These are phyloP conservation scores for Nothura maculosa DNA, from an alignment of 2,797 vertebrate species.

Conservation along the genomic window DNA sequence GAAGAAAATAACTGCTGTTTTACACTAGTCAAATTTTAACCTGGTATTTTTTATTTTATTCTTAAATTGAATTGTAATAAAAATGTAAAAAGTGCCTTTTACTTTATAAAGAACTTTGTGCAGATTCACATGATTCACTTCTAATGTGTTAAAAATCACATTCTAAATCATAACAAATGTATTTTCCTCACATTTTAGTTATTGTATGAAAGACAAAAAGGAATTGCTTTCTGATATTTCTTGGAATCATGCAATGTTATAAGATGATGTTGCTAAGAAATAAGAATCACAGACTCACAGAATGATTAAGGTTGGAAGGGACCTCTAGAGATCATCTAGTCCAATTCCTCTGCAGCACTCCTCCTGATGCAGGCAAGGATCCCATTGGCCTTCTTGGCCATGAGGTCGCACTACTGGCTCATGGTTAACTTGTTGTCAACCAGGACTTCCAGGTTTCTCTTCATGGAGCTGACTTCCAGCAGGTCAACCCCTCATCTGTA, in stretches of 20 bases:
- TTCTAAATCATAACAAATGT: conserved; percentile 62
- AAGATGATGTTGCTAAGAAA: conserved; percentile 45
- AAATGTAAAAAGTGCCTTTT: conserved; percentile 16
- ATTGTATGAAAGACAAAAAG: conserved; percentile 16
- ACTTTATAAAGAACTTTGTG: conserved; percentile 23
- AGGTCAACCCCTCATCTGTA: too few species aligned
- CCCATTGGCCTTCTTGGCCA: too few species aligned
- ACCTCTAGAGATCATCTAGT: too few species aligned
- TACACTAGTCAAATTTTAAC: background rate
- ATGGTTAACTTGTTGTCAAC: too few species aligned
- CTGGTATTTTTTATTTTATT: background rate
- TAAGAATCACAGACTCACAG: background rate
- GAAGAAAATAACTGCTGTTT: conserved; percentile 32
- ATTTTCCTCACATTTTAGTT: conserved; percentile 55
- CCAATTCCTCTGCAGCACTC: too few species aligned
- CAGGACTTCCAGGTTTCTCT: too few species aligned
- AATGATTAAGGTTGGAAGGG: too few species aligned
- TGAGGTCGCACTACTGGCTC: too few species aligned
- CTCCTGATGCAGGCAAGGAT: too few species aligned
- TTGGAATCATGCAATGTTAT: conserved; percentile 50
- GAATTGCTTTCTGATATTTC: conserved; percentile 67
- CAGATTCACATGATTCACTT: conserved; percentile 56
- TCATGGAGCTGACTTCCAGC: too few species aligned
- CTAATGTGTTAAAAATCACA: conserved; percentile 39
- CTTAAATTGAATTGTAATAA: conserved; percentile 21